phyloP scores from a whole-genome alignment of 2,888 invertebrate species.

The Cosmia pyralina region DNA sequence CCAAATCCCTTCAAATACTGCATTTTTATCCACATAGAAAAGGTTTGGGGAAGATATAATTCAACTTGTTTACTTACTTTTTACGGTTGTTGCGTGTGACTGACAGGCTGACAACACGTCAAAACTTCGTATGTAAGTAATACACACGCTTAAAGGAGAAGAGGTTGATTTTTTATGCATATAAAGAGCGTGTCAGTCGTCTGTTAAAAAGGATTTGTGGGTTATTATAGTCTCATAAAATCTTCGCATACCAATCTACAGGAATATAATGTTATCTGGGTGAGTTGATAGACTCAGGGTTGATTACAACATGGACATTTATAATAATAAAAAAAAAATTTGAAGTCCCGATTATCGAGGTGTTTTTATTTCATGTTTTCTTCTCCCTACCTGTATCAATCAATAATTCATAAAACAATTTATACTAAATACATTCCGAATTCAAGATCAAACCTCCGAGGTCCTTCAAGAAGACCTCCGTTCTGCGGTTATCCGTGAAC shows the following conservation, averaged over 20 bases:
- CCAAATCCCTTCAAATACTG: conserved; percentile 7
- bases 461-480: too few relatives aligned
- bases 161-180: not conserved
- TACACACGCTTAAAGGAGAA: conserved; percentile 25
- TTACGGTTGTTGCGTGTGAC: conserved; percentile 11
- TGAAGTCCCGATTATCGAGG: too few relatives aligned
- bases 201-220: conserved; percentile 17
- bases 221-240: too few relatives aligned
- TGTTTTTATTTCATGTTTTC: too few relatives aligned
- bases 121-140: conserved; percentile 28
- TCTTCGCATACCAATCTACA: too few relatives aligned
- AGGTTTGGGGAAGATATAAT: conserved; percentile 13
- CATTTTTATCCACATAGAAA: conserved; percentile 28
- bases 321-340: too few relatives aligned
- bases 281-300: not conserved
- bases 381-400: too few relatives aligned
- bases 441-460: conserved; percentile 13
- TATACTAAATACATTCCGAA: conserved; percentile 12
- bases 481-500: conserved; percentile 29
- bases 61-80: conserved; percentile 37
- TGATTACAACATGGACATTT: too few relatives aligned
- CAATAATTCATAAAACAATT: not conserved
- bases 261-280: not conserved
- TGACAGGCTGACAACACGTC: conserved; percentile 33
- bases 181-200: conserved; percentile 23